phyloP scores from a whole-genome alignment of 2,113 vertebrate genomes.

The Piprites chloris region DNA sequence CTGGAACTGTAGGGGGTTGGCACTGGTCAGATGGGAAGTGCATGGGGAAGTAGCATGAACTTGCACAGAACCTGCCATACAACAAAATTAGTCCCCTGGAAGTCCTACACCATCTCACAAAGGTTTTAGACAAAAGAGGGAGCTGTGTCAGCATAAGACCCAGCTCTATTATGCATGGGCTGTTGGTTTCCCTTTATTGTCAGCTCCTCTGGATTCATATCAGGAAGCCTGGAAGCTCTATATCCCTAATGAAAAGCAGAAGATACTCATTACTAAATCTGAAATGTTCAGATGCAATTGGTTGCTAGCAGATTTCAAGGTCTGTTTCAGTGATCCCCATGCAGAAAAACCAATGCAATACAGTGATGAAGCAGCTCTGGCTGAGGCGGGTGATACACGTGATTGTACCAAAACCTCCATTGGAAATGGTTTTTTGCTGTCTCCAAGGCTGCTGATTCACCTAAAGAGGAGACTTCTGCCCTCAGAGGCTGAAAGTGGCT shows the following conservation, averaged over 20 bases:
- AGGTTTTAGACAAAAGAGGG: neutral
- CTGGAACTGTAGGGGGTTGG: neutral
- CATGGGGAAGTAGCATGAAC: neutral
- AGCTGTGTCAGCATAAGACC: neutral
- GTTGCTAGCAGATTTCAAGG: slow-evolving; percentile 36
- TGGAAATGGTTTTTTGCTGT: neutral
- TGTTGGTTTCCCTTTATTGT: slow-evolving; percentile 28
- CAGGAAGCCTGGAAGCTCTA: slow-evolving; percentile 24
- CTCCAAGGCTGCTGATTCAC: neutral
- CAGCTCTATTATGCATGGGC: slow-evolving; percentile 1
- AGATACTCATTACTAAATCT: slow-evolving; percentile 46
- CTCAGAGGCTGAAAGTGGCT: neutral
- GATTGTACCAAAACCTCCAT: neutral
- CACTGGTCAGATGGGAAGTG: neutral
- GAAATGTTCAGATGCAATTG: slow-evolving; percentile 16
- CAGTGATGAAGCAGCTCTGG: neutral
- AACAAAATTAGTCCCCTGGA: neutral
- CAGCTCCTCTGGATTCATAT: slow-evolving; percentile 39
- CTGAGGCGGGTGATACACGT: neutral
- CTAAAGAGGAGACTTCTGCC: neutral
- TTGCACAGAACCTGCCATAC: neutral
- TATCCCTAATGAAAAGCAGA: slow-evolving; percentile 44
- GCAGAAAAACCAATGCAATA: neutral
- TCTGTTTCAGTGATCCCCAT: neutral
- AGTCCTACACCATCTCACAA: neutral